Evolutionary conservation across 2,888 invertebrate genomes (phyloP).

Genomic region (Oeneis ivallda): DNA sequence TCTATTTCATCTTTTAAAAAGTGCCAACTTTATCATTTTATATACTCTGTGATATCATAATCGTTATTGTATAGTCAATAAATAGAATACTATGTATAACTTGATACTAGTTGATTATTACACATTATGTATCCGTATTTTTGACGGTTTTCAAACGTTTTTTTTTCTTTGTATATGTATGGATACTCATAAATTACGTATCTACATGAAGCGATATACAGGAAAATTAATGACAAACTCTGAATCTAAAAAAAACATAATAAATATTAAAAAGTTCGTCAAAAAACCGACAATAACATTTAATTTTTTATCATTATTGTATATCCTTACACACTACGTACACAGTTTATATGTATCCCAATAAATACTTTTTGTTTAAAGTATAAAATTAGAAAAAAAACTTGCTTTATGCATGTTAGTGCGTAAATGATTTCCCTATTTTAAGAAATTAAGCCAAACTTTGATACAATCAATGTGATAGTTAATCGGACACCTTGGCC

Average conservation of each 20-base stretch:
- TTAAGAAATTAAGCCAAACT: conserved; percentile 21
- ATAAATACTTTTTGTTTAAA: conserved; percentile 70
- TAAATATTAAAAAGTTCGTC: conserved; percentile 20
- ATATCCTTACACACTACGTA: conserved; percentile 59
- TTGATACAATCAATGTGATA: neutral
- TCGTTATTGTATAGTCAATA: conserved; percentile 33
- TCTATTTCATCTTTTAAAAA: neutral
- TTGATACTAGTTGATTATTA: conserved; percentile 64
- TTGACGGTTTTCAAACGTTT: conserved; percentile 32
- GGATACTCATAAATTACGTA: neutral
- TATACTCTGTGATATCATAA: conserved; percentile 37
- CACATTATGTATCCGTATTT: conserved; percentile 43
- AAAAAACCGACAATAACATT: conserved; percentile 35
- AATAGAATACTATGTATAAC: conserved; percentile 52
- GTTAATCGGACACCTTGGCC: neutral
- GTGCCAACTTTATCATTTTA: conserved; percentile 6
- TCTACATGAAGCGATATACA: neutral
- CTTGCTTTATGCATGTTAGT: conserved; percentile 62
- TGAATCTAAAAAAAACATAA: neutral
- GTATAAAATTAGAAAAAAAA: conserved; percentile 76
- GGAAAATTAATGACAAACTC: neutral
- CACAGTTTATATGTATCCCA: conserved; percentile 64
- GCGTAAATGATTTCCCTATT: conserved; percentile 29
- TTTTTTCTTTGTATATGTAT: neutral
- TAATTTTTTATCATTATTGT: conserved; percentile 15